Conservation (phyloP, 2,888 invertebrate genomes). For the Oscheius sp. region DNA sequence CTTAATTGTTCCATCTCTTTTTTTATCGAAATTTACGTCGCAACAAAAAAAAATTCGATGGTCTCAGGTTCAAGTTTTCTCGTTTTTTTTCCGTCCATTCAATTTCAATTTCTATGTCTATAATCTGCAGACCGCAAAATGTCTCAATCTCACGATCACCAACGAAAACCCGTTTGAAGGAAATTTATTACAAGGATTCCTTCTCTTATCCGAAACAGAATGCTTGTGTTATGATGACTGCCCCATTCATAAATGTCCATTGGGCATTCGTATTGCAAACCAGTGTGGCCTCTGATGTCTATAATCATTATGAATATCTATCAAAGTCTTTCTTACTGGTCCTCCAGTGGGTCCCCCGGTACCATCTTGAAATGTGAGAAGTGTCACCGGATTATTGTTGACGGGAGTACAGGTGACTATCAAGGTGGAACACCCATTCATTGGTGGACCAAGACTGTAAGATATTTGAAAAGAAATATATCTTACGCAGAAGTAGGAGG, state of each 20-base stretch:
- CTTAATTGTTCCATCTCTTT: too few species aligned
- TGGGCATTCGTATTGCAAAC: background rate
- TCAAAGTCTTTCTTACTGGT: too few species aligned
- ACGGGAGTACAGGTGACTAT: background rate
- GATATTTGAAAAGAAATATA: background rate
- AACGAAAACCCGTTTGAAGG: background rate
- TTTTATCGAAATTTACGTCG: too few species aligned
- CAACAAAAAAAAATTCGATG: too few species aligned
- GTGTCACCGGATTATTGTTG: background rate
- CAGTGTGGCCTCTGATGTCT: constrained; percentile 1
- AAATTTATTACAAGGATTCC: background rate
- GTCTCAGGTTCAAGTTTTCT: too few species aligned
- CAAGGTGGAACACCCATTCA: background rate
- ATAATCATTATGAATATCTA: too few species aligned
- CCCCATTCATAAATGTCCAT: background rate
- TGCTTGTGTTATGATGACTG: background rate
- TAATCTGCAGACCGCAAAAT: too few species aligned
- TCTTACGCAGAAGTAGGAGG: background rate
- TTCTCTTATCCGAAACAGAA: constrained; percentile 15
- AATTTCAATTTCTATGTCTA: too few species aligned
- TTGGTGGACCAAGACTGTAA: background rate
- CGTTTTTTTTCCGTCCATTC: too few species aligned
- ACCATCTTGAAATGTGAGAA: background rate
- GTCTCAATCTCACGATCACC: too few species aligned
- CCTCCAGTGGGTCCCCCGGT: background rate